phyloP scores from a whole-genome alignment of 2,113 vertebrate genomes.

The Hippocampus comes region DNA sequence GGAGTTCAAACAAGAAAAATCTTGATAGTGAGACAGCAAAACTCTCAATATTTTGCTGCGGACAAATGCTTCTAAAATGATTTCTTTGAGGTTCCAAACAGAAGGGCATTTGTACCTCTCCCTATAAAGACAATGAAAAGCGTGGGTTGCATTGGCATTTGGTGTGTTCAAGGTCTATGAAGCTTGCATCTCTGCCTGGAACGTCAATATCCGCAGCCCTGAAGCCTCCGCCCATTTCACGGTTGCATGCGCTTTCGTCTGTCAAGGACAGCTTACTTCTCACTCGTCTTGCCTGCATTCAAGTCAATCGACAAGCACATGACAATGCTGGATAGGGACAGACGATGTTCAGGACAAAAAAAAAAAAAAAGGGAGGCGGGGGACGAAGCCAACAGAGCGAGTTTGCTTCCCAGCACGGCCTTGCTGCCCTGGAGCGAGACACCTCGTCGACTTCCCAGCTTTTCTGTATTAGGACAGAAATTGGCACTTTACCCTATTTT shows the following conservation, averaged over 20 bases:
- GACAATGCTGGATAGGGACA: background rate
- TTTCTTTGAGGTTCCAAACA: background rate
- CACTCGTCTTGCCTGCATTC: constrained; percentile 11
- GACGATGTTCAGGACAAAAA: background rate
- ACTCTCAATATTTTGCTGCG: background rate
- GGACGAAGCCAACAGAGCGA: too few species aligned
- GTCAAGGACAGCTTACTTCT: constrained; percentile 53
- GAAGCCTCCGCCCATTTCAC: constrained; percentile 35
- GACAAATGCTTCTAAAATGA: constrained; percentile 2
- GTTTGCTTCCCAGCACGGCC: too few species aligned
- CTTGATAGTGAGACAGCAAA: background rate
- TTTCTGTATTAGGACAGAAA: too few species aligned
- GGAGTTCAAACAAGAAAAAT: background rate
- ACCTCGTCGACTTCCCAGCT: too few species aligned
- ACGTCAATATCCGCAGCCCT: constrained; percentile 38
- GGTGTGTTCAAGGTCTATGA: constrained; percentile 48
- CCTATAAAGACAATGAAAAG: constrained; percentile 20
- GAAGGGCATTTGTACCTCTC: constrained; percentile 1
- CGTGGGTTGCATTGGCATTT: constrained; percentile 53
- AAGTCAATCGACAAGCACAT: constrained; percentile 5
- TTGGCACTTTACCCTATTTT: too few species aligned
- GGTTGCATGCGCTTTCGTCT: constrained; percentile 44
- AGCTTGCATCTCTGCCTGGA: constrained; percentile 44
- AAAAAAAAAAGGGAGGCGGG: background rate
- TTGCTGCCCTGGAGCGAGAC: too few species aligned